phyloP scores from a whole-genome alignment of 2,113 vertebrate species.

The Pontoporia blainvillei region DNA sequence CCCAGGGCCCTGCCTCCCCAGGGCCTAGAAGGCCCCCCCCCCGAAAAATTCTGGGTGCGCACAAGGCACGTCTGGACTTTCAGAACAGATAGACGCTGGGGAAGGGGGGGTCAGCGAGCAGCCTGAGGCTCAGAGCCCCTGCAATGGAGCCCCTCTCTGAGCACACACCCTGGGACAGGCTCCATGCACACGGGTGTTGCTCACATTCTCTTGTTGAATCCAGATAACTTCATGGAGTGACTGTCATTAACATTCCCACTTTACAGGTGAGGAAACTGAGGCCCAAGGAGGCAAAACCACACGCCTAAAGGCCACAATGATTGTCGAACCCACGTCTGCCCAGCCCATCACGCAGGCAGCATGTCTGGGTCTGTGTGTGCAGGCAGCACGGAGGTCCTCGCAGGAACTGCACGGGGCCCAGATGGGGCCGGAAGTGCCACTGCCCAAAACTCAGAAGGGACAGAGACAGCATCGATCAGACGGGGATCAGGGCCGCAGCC shows the following conservation, averaged over 20 bases:
- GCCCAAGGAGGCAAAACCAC: neutral
- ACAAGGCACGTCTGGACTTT: neutral
- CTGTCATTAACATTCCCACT: neutral
- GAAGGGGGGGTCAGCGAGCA: neutral
- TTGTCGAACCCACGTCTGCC: neutral
- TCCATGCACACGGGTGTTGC: fast-evolving
- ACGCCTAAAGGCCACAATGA: neutral
- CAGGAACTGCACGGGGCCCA: neutral
- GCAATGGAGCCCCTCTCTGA: neutral
- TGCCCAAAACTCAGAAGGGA: neutral
- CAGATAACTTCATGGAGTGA: neutral
- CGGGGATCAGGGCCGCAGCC: neutral
- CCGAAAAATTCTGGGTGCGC: neutral
- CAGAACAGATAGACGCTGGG: neutral
- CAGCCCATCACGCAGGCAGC: fast-evolving
- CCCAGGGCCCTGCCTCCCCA: neutral
- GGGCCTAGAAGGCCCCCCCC: neutral
- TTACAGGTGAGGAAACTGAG: neutral
- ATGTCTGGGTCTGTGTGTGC: neutral
- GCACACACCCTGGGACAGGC: neutral
- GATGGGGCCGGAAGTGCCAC: neutral
- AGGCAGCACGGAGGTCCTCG: neutral
- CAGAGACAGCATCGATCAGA: fast-evolving
- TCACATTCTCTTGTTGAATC: neutral
- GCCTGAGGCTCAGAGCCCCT: neutral